Base-by-base conservation (phyloP, 2,113 vertebrate genomes). In the Chauna torquata region DNA sequence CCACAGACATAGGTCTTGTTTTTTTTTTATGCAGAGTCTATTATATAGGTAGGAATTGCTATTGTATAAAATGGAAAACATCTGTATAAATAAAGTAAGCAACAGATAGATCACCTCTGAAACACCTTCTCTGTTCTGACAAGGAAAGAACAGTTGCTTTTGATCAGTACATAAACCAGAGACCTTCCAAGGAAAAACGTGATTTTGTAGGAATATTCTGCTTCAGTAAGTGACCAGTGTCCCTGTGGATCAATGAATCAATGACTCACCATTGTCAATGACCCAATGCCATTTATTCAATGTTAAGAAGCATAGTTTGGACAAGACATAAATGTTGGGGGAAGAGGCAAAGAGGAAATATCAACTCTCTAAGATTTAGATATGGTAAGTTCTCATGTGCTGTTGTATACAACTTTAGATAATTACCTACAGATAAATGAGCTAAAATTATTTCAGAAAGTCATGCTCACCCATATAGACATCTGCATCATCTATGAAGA, bases 1-100 rank as follows among this genome's bases (percentile, higher is more conserved):
- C 6, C 57, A 64, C 38, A 59, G 19, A 75, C 3, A 71, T 40
- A 52, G n/a, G n/a, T n/a, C n/a, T n/a, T 0, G 0, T 6, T 8
- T 25, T 32, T 65, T 42, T 40, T 55, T 55, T 55, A 62, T 30
- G 22, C 23, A 59, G 20, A 76, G 25, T 49, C 74, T 70, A 36
- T 76, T 49, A 16, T 12, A 14, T 24, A 82, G 22, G 8, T 36
- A 62, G n/a, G 44, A 83, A 81, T 25, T 24, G n/a, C 9, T 65
- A 18, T 12, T 42, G 32, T 16, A 69, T 30, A 19, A 28, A 79
- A 57, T 0, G 17, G 18, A 71, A 66, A 80, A 52, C 3, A 93
- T 13, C 4, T 15, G 8, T 8, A 55, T 38, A 82, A 93, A 64
- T 82, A 75, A 66, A 59, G 30, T 15, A 49, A 50, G 32, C 10